Percentiles rank a stretch among this genome's conserved stretches.
phyloP scores from a whole-genome alignment of 2,797 vertebrate species.

The Enteromius argenteus region DNA sequence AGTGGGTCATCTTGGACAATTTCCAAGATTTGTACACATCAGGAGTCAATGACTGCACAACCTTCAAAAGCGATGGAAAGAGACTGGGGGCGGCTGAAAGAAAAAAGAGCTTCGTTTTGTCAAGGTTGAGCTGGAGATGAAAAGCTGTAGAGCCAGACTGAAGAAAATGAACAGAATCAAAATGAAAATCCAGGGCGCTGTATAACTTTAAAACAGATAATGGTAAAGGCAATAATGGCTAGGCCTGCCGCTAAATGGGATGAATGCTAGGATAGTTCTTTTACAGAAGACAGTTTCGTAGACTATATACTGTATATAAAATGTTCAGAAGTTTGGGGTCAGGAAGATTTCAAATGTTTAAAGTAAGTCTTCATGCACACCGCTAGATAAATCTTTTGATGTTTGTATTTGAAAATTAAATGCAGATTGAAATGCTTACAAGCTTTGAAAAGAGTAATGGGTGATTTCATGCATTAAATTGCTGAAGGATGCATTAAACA shows the following conservation, averaged over 20 bases:
- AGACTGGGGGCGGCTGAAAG: constrained; percentile 21
- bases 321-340: neutral
- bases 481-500: neutral
- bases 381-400: neutral
- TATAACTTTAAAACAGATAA: constrained; percentile 21
- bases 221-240: neutral
- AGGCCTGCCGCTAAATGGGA: neutral
- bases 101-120: neutral
- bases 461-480: neutral
- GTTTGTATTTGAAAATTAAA: neutral
- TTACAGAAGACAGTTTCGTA: neutral
- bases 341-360: neutral
- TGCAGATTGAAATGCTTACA: neutral
- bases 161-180: constrained; percentile 9
- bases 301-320: neutral
- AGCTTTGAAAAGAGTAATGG: neutral
- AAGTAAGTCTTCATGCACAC: neutral
- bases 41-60: constrained; percentile 30
- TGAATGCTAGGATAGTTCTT: neutral
- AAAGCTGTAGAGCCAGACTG: constrained; percentile 20
- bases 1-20: constrained; percentile 42
- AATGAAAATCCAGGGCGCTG: constrained; percentile 13
- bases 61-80: constrained; percentile 33
- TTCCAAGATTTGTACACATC: constrained; percentile 42
- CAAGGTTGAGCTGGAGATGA: constrained; percentile 32